Conservation (phyloP, 2,797 vertebrate species). For the Silurus aristotelis region DNA sequence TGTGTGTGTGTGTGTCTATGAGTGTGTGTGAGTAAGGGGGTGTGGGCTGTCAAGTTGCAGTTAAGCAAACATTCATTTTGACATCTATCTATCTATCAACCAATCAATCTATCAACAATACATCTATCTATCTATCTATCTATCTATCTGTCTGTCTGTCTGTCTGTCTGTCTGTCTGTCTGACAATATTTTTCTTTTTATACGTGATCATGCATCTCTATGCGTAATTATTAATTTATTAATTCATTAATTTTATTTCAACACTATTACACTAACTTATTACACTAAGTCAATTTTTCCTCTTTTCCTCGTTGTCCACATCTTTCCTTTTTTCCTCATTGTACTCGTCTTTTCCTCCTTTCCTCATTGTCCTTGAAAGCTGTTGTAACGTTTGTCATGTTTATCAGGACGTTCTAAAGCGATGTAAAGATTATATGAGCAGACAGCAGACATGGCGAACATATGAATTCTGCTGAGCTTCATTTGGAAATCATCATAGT, state of each 20-base stretch:
- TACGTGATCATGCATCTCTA: background rate
- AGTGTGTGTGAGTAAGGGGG: background rate
- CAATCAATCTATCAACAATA: background rate
- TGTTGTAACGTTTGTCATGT: background rate
- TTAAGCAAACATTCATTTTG: background rate
- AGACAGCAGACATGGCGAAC: conserved; percentile 1
- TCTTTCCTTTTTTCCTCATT: background rate
- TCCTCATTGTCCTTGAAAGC: background rate
- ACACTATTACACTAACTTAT: background rate
- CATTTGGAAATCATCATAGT: conserved; percentile 19
- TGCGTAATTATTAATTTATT: too few relatives aligned
- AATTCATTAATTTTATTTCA: too few relatives aligned
- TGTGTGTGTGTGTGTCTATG: conserved; percentile 2
- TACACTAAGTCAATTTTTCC: background rate
- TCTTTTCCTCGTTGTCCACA: background rate
- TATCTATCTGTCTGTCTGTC: background rate
- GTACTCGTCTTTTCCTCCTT: background rate
- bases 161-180: background rate
- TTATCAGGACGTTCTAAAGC: background rate
- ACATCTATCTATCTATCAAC: background rate
- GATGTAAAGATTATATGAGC: background rate
- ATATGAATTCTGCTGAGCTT: conserved; percentile 18
- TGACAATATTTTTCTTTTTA: background rate
- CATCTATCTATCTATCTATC: background rate
- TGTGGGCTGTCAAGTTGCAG: conserved; percentile 1